phyloP scores from a whole-genome alignment of 2,113 vertebrate species.

The Physeter macrocephalus region DNA sequence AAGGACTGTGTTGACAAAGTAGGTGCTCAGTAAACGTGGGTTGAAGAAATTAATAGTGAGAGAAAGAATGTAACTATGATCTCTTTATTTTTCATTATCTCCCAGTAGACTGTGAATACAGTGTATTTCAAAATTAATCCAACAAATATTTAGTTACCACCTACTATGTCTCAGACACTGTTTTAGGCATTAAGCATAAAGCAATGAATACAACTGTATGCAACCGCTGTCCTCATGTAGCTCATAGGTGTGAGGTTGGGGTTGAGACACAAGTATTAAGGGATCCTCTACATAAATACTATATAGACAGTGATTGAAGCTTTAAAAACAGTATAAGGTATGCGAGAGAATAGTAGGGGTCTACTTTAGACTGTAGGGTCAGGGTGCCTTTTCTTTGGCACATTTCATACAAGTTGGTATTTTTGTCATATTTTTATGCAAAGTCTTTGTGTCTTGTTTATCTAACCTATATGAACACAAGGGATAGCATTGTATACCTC shows the following conservation, averaged over 20 bases:
- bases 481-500: not conserved
- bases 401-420: not conserved
- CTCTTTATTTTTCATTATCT: constrained; percentile 4
- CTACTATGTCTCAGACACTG: not conserved
- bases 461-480: not conserved
- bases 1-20: not conserved
- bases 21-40: not conserved
- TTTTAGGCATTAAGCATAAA: not conserved
- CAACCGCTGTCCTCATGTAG: not conserved
- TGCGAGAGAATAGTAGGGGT: not conserved
- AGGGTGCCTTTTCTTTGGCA: not conserved
- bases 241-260: not conserved
- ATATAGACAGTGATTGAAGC: not conserved
- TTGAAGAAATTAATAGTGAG: not conserved
- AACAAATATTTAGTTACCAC: not conserved
- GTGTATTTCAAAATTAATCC: not conserved
- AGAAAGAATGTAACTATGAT: not conserved
- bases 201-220: not conserved
- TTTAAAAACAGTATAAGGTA: not conserved
- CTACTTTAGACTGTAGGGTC: not conserved
- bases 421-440: not conserved
- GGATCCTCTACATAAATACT: not conserved
- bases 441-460: not conserved
- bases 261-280: not conserved
- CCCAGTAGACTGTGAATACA: not conserved